Evolutionary conservation across 2,113 vertebrate species (phyloP), one percentile per base, ranked within the genome.

Genomic region (Parus major): DNA sequence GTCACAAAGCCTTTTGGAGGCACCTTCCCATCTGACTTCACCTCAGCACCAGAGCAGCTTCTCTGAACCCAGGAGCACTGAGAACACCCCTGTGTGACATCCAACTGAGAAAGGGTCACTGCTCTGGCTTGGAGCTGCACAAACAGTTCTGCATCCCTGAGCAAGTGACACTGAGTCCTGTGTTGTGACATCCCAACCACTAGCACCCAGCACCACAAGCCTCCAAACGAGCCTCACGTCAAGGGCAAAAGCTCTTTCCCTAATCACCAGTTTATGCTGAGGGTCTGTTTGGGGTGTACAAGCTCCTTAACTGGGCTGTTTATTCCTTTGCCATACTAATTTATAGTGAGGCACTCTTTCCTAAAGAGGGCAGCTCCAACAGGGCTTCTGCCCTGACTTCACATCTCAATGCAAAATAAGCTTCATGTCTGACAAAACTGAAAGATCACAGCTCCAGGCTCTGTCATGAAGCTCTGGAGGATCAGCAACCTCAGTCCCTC

Each of bases 111-210:
- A 49, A 4, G 28, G 19, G 3, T 44, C 42, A 21, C 50, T 65
- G 4, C 5, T 31, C 42, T 12, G 65, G 14, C 50, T 9, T 7
- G 61, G 46, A 59, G 29, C 47, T 56, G 35, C 44, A 19, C 2
- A 0, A 59, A 36, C n/a, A 59, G 28, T 39, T 69, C 66, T 35
- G 35, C 8, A 8, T 28, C 59, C 19, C 42, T 1, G 1, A 46
- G 33, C 9, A 16, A 0, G 3, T 1, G 3, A 8, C 23, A 55
- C 29, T 1, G 6, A 64, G 27, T 47, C 53, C 33, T 56, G 5
- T 0, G 0, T 13, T 33, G 44, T 16, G 19, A 20, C 25, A 35
- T 83, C 41, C 41, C 72, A 69, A 7, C 46, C 73, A 2, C 7
- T 3, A 31, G 27, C 46, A 65, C 15, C 27, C 5, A 1, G 47